These are phyloP conservation scores for Norana najaformis DNA, from an alignment of 2,888 invertebrate genomes.

Conservation along the genomic window DNA sequence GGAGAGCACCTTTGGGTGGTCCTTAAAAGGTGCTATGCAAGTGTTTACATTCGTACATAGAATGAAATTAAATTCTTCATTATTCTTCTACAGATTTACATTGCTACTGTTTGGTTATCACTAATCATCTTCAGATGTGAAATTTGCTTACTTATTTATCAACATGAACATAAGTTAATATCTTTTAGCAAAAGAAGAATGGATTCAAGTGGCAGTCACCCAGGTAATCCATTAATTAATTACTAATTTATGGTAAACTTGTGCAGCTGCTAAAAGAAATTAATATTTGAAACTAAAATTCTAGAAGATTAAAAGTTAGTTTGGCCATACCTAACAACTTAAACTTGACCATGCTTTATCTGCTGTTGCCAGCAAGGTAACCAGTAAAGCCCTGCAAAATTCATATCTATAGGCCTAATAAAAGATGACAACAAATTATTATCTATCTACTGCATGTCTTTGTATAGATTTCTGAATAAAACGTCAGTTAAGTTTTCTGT, in stretches of 20 bases:
- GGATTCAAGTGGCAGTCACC: conserved; percentile 61
- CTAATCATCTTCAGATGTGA: not conserved
- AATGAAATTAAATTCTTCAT: not conserved
- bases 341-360: not conserved
- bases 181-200: conserved; percentile 55
- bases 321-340: not conserved
- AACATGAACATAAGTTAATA: not conserved
- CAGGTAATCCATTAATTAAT: conserved; percentile 47
- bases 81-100: not conserved
- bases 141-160: not conserved
- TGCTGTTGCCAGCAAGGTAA: not conserved
- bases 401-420: not conserved
- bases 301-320: not conserved
- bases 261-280: not conserved
- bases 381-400: not conserved
- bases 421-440: not conserved
- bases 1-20: not conserved
- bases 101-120: not conserved
- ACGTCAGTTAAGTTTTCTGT: too few species aligned
- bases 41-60: not conserved
- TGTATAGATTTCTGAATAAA: too few species aligned
- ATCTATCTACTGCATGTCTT: too few species aligned
- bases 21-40: too few species aligned
- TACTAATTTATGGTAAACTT: not conserved
- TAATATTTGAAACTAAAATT: not conserved